Percentiles rank a stretch among this genome's conserved stretches.
Evolutionary conservation across 1,140 invertebrate species (phyloP).

Genomic region (Drosophila punjabiensis): DNA sequence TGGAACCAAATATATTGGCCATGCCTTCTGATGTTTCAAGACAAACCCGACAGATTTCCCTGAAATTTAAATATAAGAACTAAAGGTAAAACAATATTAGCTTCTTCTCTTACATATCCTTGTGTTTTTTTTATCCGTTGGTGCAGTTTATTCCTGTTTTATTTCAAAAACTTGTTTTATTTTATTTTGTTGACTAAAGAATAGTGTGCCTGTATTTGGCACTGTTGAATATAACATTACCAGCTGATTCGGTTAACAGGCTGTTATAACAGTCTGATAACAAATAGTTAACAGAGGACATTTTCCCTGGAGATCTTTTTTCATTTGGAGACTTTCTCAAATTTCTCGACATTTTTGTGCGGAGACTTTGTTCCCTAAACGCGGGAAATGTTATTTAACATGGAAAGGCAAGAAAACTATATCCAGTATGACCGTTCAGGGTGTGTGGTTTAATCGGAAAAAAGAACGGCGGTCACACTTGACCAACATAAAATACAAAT

Average conservation of each 20-base stretch:
- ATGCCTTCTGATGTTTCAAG: neutral
- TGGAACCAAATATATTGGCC: neutral
- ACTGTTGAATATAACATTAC: neutral
- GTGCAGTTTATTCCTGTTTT: neutral
- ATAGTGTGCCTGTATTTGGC: neutral
- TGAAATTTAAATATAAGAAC: neutral
- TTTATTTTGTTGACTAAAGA: neutral
- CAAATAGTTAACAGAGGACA: neutral
- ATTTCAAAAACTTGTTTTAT: neutral
- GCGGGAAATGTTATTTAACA: neutral
- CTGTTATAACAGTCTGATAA: no score
- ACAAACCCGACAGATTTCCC: constrained; percentile 2
- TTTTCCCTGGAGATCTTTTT: neutral
- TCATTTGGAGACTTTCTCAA: neutral
- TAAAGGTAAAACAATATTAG: no score
- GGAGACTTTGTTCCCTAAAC: neutral
- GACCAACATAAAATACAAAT: neutral
- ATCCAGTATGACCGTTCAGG: neutral
- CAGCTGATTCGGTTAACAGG: neutral
- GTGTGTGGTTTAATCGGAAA: neutral
- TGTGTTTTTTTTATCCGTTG: neutral
- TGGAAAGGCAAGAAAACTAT: neutral
- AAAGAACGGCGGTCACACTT: neutral
- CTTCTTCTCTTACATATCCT: neutral
- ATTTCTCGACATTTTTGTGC: neutral